Percentiles rank a stretch among this genome's conserved stretches.
These are phyloP conservation scores for Dermochelys coriacea DNA, from an alignment of 2,797 vertebrate species.

Conservation along the genomic window DNA sequence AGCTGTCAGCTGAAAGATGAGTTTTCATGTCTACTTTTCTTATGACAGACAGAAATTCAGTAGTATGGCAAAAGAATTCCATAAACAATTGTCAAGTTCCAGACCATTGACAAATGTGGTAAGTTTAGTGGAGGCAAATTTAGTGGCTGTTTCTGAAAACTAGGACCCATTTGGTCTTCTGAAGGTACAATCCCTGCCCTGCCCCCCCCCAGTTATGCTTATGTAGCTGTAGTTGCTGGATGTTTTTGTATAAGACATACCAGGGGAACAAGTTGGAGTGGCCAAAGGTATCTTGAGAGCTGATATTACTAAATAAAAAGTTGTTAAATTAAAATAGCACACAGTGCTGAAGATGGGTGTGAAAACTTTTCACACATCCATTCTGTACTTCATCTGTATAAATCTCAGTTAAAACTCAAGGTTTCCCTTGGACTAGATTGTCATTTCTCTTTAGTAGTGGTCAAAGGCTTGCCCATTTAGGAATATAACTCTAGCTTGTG, in stretches of 20 bases:
- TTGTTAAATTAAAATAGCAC: not conserved
- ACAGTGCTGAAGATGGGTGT: not conserved
- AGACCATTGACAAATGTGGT: not conserved
- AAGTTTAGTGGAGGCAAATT: not conserved
- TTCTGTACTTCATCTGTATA: not conserved
- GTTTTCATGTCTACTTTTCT: slow-evolving; percentile 11
- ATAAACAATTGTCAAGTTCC: not conserved
- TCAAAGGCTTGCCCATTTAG: not conserved
- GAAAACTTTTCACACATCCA: not conserved
- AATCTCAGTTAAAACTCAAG: not conserved
- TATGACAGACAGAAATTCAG: not conserved
- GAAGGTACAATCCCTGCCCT: not conserved
- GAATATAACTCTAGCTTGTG: not conserved
- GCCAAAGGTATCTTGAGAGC: not conserved
- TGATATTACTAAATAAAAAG: not conserved
- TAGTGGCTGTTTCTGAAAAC: not conserved
- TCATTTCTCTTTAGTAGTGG: not conserved
- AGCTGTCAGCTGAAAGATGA: slow-evolving; percentile 14
- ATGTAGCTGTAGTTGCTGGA: not conserved
- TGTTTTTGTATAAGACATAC: not conserved
- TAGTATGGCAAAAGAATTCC: not conserved
- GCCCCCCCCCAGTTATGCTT: not conserved
- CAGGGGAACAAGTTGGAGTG: not conserved
- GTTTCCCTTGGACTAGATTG: rapidly evolving
- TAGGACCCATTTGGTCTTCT: not conserved